Base-by-base conservation (phyloP, 2,113 vertebrate genomes). In the Lonchura striata region DNA sequence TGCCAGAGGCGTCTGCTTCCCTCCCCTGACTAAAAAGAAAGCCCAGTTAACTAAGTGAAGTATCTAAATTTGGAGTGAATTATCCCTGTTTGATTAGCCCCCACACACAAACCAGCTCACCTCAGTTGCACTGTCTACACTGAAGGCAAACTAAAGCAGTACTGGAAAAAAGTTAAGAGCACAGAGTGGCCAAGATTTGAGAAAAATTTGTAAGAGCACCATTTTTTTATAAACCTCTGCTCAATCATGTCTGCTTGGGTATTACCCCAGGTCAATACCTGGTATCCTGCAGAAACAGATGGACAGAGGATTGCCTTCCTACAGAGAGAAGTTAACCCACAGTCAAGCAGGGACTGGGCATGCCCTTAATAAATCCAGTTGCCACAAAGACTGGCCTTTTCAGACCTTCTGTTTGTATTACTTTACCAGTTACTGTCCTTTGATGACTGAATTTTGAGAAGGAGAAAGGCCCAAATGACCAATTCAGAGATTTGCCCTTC, bases 381-480 rank as follows among this genome's bases (percentile, higher is more conserved):
- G 35, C 10, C n/a, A 47, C 39, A 54, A 80, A 72, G 28, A 27
- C 11, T 86, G 5, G 11, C 30, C 57, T 81, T 86, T 42, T 50
- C 53, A 53, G 25, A 9, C 18, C 84, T 87, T 85, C 41, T 72
- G 3, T 4, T 24, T 47, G 19, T 31, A 13, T 81, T 63, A 27
- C 59, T 92, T 82, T 65, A 39, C n/a, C 30, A 56, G 39, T 60
- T 76, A n/a, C 33, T 71, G 15, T 76, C 50, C 20, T 83, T 66
- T 47, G 52, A 25, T 54, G 44, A 15, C 60, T 56, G 81, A 65
- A 79, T 87, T 82, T 84, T 76, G 56, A 82, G 76, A 35, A 70
- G 28, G 25, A 86, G 16, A 81, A 83, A 90, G n/a, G 37, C 23
- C 79, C 88, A 95, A 93, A 86, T 56, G 49, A 86, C 49, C 66